Percentiles rank a stretch among this genome's conserved stretches.
phyloP scores from a whole-genome alignment of 2,888 invertebrate genomes.

The Dimorphilus gyrociliatus region DNA sequence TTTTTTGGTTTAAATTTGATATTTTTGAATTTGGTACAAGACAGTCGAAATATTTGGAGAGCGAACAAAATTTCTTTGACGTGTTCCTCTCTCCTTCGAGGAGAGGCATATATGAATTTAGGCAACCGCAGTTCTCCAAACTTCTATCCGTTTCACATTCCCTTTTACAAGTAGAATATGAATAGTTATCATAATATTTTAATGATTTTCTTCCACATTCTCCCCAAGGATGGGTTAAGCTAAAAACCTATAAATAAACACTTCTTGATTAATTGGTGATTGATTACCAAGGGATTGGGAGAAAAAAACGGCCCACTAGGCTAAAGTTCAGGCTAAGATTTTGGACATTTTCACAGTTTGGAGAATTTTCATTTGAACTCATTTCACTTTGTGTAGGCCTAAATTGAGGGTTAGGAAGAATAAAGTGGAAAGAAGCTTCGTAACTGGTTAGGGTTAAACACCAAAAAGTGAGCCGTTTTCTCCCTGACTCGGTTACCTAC shows the following conservation, averaged over 20 bases:
- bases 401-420: too few relatives aligned
- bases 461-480: too few relatives aligned
- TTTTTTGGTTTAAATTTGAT: not conserved
- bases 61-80: not conserved
- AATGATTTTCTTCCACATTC: slow-evolving; percentile 1
- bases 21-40: not conserved
- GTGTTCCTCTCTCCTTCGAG: not conserved
- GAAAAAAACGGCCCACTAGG: too few relatives aligned
- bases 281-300: too few relatives aligned
- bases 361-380: too few relatives aligned
- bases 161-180: slow-evolving; percentile 2
- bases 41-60: slow-evolving; percentile 1
- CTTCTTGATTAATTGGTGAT: too few relatives aligned
- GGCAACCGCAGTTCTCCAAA: slow-evolving; percentile 1
- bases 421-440: too few relatives aligned
- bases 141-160: slow-evolving; percentile 3
- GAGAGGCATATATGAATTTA: slow-evolving; percentile 3
- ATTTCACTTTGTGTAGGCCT: too few relatives aligned
- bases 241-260: not conserved
- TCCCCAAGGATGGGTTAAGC: slow-evolving; percentile 3
- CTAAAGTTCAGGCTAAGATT: too few relatives aligned
- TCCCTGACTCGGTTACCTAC: too few relatives aligned
- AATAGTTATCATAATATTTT: slow-evolving; percentile 1
- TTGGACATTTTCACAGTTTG: too few relatives aligned
- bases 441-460: too few relatives aligned